phyloP scores from a whole-genome alignment of 2,113 vertebrate genomes.

The Corythaixoides concolor region DNA sequence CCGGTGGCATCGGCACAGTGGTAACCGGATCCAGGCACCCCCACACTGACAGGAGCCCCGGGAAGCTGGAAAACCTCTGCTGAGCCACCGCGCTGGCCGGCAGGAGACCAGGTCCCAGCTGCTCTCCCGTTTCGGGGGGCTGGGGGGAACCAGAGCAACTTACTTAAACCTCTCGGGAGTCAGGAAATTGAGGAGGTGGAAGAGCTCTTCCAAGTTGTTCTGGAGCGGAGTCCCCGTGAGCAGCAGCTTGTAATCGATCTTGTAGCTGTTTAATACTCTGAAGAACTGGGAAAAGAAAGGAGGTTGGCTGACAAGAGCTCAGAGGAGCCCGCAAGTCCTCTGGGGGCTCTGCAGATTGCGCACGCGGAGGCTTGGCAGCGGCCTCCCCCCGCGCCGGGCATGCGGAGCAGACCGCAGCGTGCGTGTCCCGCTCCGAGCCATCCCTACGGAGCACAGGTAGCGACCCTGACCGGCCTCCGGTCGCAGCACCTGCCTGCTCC shows the following conservation, averaged over 20 bases:
- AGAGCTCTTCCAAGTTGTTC: slow-evolving; percentile 98
- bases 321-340: rapidly evolving
- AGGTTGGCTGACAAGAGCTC: not conserved
- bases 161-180: slow-evolving; percentile 97
- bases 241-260: slow-evolving; percentile 98
- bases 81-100: rapidly evolving
- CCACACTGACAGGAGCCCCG: not conserved
- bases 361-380: not conserved
- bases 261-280: slow-evolving; percentile 95
- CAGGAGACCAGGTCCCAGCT: too few species aligned
- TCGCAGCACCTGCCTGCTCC: not conserved
- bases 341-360: not conserved
- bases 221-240: slow-evolving; percentile 96
- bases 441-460: not conserved
- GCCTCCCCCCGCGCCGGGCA: not conserved
- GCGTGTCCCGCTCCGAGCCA: not conserved
- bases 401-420: rapidly evolving
- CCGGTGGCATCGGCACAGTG: not conserved
- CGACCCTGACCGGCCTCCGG: not conserved
- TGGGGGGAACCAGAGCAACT: not conserved
- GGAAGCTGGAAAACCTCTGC: not conserved
- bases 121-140: not conserved
- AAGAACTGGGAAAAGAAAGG: slow-evolving; percentile 84
- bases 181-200: slow-evolving; percentile 98
- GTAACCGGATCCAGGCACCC: not conserved